These are phyloP conservation scores for Saccostrea glomerata DNA, from an alignment of 1,140 invertebrate species.

Conservation along the genomic window DNA sequence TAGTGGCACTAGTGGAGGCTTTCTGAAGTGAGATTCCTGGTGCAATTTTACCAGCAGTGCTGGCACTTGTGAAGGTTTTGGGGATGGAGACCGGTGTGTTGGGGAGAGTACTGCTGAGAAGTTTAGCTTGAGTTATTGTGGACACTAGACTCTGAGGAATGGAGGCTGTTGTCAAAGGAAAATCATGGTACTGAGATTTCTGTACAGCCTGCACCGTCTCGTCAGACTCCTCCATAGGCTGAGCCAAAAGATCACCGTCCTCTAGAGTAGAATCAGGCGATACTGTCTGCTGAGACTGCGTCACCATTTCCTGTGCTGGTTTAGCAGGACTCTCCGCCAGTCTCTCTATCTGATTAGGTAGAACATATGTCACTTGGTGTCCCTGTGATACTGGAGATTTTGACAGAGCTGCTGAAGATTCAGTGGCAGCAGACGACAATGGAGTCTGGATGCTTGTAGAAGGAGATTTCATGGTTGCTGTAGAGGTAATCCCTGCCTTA, in stretches of 20 bases:
- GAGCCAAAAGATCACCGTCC: neutral
- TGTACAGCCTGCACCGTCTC: constrained; percentile 66
- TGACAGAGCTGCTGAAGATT: neutral
- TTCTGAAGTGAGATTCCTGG: constrained; percentile 9
- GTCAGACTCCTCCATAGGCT: neutral
- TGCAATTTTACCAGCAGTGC: neutral
- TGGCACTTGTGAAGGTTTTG: neutral
- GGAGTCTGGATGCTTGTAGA: constrained; percentile 34
- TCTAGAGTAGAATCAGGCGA: constrained; percentile 39
- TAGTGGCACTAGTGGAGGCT: neutral
- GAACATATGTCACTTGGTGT: constrained; percentile 7
- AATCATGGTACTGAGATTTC: constrained; percentile 72
- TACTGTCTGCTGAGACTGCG: constrained; percentile 34
- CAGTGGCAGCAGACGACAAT: constrained; percentile 2
- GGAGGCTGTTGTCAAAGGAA: constrained; percentile 67
- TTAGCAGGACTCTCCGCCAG: neutral
- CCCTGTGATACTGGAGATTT: neutral
- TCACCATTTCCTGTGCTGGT: constrained; percentile 16
- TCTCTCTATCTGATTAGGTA: neutral
- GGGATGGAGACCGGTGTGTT: neutral
- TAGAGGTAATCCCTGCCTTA: constrained; percentile 34
- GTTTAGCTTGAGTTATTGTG: constrained; percentile 45
- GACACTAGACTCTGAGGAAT: constrained; percentile 48
- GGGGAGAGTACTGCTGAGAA: neutral
- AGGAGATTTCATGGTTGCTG: constrained; percentile 21